A percentile compares a stretch with the other conserved stretches of the same genome.
phyloP scores from a whole-genome alignment of 2,113 vertebrate species.

The Pristiophorus japonicus region DNA sequence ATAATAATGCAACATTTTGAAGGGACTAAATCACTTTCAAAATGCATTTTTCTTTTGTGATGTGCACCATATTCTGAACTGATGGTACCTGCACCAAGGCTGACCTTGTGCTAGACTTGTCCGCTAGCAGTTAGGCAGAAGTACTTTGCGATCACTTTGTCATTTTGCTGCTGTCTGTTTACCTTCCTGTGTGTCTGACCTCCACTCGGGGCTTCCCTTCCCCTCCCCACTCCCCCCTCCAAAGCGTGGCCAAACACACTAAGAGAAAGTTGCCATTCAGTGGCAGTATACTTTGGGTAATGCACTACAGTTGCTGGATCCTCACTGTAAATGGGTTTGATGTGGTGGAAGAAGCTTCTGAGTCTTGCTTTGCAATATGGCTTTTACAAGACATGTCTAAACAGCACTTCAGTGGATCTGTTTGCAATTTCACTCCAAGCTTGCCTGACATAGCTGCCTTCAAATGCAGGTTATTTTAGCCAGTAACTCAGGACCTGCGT shows the following conservation, averaged over 20 bases:
- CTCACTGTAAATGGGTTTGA: not conserved
- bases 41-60: not conserved
- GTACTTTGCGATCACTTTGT: not conserved
- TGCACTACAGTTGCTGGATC: too few species aligned
- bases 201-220: not conserved
- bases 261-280: too few species aligned
- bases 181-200: not conserved
- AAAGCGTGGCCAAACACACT: too few species aligned
- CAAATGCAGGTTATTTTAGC: conserved; percentile 79
- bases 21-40: not conserved
- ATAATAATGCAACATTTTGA: not conserved
- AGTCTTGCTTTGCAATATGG: not conserved
- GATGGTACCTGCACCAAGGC: not conserved
- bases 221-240: not conserved
- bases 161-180: not conserved
- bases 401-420: not conserved
- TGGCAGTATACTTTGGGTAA: not conserved
- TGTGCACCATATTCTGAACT: not conserved
- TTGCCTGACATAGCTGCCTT: not conserved
- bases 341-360: not conserved
- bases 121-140: not conserved
- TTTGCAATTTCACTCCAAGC: not conserved
- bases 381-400: not conserved
- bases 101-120: not conserved
- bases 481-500: conserved; percentile 88